Evolutionary conservation across 2,797 vertebrate genomes (phyloP), one percentile per base, ranked within the genome.

Genomic region (Delichon dasypus): DNA sequence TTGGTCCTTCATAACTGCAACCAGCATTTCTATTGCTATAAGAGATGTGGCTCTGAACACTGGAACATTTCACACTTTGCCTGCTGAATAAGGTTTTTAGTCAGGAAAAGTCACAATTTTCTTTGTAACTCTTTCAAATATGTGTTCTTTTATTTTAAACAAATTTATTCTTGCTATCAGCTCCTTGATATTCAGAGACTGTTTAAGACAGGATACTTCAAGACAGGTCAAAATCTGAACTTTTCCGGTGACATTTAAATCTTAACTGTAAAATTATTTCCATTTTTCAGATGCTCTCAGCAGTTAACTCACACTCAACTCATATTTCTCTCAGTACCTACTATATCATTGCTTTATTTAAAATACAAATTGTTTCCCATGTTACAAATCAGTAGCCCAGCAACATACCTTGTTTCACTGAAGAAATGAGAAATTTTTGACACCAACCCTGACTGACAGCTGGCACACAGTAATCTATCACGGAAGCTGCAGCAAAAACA

Each of bases 221-320:
- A 88, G 89, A 88, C 42, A 85, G 88, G 91, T 93, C 89, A 95
- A 79, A 93, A 86, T 94, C 48, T 92, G 94, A 96, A 95, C 89
- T 95, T 95, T 95, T 88, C 53, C 12, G 3, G 45, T 86, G 94
- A 88, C 93, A 94, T 95, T 96, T 95, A 94, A 88, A 91, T 84
- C 73, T 29, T 44, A 76, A 81, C 60, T 60, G 67, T 84, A 82
- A 92, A 90, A 81, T 87, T 88, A 67, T 88, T 88, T 74, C 57
- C 11, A 51, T 91, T 92, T 94, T 96, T 94, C 77, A 94, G 50
- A 71, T 32, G 8, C 4, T 90, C 7, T 89, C 76, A 36, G 45
- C 53, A 87, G 87, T 86, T 89, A 81, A 27, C 12, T 75, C 68
- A 53, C 36, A 91, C 73, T 80, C n/a, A 68, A n/a, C 9, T 72